Conservation (phyloP, 2,797 vertebrate genomes). For the Pantherophis alleghaniensis region DNA sequence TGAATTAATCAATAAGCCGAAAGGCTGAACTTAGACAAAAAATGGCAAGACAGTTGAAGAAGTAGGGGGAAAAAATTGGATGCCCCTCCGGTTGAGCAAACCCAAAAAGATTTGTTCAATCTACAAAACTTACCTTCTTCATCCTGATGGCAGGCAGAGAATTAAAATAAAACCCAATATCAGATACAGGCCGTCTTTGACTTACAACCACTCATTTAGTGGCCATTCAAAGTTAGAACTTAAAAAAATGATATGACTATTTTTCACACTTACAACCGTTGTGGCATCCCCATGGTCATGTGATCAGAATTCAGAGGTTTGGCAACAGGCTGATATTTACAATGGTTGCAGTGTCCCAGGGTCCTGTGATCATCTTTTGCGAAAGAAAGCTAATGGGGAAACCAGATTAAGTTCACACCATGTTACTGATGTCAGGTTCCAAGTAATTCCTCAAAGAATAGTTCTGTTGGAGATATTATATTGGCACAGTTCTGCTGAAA, state of each 20-base stretch:
- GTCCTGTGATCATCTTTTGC: background rate
- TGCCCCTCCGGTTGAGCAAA: background rate
- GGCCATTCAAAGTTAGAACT: background rate
- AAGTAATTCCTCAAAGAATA: too few relatives aligned
- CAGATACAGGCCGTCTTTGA: background rate
- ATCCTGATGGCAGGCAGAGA: background rate
- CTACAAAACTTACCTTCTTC: background rate
- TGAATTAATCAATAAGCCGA: slow-evolving; percentile 20
- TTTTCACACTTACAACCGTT: background rate
- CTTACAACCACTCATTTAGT: background rate
- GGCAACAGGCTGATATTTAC: background rate
- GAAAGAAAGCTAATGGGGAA: background rate
- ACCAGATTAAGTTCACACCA: background rate
- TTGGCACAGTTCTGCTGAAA: too few relatives aligned
- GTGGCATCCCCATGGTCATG: background rate
- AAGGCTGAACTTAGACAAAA: background rate
- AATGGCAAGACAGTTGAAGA: background rate
- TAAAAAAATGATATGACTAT: background rate
- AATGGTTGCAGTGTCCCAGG: background rate
- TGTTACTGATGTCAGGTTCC: background rate
- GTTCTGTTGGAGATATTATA: too few relatives aligned
- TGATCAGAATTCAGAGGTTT: background rate
- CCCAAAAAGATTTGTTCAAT: background rate
- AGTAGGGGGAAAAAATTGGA: background rate
- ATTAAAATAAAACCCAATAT: background rate